phyloP scores from a whole-genome alignment of 2,888 invertebrate species.

The Amiota communis region DNA sequence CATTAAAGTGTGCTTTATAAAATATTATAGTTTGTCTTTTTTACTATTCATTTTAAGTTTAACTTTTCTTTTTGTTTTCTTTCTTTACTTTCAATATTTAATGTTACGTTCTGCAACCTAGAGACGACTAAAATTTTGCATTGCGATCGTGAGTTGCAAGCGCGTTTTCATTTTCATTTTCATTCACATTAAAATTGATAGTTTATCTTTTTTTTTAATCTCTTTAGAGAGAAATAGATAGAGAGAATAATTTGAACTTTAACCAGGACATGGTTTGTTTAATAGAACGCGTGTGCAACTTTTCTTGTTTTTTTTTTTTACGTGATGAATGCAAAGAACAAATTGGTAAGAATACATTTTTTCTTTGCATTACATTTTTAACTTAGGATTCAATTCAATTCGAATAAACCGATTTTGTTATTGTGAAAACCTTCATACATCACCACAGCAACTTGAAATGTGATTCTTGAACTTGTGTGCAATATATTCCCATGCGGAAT shows the following conservation, averaged over 20 bases:
- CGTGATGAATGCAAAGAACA: conserved; percentile 70
- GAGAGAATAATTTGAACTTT: too few relatives aligned
- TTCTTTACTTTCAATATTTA: conserved; percentile 49
- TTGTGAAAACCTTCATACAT: too few relatives aligned
- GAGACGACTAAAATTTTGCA: conserved; percentile 55
- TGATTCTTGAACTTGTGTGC: too few relatives aligned
- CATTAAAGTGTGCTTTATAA: conserved; percentile 33
- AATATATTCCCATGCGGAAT: too few relatives aligned
- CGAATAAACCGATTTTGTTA: too few relatives aligned
- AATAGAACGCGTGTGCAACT: conserved; percentile 65
- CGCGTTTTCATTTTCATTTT: conserved; percentile 59
- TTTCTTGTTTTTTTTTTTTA: conserved; percentile 47
- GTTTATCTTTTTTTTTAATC: not conserved
- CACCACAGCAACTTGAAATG: too few relatives aligned
- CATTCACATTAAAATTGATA: not conserved
- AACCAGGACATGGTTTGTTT: not conserved
- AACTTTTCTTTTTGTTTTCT: conserved; percentile 48
- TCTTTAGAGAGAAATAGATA: not conserved
- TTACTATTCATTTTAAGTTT: conserved; percentile 47
- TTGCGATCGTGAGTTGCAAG: conserved; percentile 70
- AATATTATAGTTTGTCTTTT: conserved; percentile 41
- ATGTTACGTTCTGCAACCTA: conserved; percentile 54
- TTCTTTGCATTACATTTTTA: conserved; percentile 60
- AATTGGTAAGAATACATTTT: conserved; percentile 62
- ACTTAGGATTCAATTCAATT: too few relatives aligned